These are phyloP conservation scores for Caenorhabditis becei DNA, from an alignment of 2,888 invertebrate genomes.

Conservation along the genomic window DNA sequence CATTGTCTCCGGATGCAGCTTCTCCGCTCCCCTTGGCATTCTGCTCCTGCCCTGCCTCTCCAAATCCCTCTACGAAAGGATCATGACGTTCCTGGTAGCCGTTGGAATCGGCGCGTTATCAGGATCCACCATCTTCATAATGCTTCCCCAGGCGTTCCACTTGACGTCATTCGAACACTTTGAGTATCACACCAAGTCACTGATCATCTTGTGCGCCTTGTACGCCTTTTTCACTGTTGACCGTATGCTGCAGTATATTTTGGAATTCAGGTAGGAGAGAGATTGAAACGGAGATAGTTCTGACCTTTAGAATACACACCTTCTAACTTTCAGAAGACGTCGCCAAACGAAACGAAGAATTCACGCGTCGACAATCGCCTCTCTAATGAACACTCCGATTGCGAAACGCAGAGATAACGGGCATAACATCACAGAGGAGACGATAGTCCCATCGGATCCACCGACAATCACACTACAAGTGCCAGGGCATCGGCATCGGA, in stretches of 20 bases:
- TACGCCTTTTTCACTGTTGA: conserved; percentile 79
- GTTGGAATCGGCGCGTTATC: conserved; percentile 79
- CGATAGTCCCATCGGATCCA: conserved; percentile 40
- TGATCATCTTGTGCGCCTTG: conserved; percentile 76
- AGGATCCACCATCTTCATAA: conserved; percentile 78
- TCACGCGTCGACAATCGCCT: conserved; percentile 69
- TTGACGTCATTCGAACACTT: conserved; percentile 73
- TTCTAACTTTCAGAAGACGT: conserved; percentile 55
- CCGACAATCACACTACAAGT: conserved; percentile 43
- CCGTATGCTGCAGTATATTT: conserved; percentile 74
- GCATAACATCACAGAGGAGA: conserved; percentile 52
- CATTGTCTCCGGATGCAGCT: conserved; percentile 77
- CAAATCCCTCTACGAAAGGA: conserved; percentile 75
- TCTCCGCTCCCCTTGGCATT: conserved; percentile 78
- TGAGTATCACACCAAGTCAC: conserved; percentile 75
- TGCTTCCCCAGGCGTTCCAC: conserved; percentile 79
- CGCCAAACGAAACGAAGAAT: conserved; percentile 68
- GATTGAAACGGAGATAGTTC: neutral
- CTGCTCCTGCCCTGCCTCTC: conserved; percentile 75
- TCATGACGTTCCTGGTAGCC: conserved; percentile 79
- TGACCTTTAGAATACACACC: neutral
- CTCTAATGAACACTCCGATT: conserved; percentile 67
- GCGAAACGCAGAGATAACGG: conserved; percentile 51
- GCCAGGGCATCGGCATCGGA: conserved; percentile 39
- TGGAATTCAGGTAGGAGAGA: conserved; percentile 73